Conservation (phyloP, 2,113 vertebrate species). For the Hypocryptadius cinnamomeus region DNA sequence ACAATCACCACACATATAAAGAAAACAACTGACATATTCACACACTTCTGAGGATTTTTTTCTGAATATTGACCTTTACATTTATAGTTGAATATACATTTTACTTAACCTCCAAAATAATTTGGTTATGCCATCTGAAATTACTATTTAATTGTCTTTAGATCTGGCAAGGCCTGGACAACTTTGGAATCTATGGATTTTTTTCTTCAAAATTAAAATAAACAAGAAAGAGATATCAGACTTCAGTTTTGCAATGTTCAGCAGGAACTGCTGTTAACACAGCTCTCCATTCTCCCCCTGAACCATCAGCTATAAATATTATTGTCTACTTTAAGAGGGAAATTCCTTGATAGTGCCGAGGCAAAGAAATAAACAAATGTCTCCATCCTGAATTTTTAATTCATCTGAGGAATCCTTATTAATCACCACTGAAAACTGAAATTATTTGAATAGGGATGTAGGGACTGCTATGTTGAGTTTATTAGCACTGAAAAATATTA, state of each 20-base stretch:
- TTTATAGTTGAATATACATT: background rate
- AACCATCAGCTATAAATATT: background rate
- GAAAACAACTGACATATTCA: background rate
- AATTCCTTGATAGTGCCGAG: background rate
- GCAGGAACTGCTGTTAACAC: background rate
- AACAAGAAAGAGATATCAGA: background rate
- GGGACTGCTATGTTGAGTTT: background rate
- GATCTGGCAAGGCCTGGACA: background rate
- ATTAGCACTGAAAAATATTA: background rate
- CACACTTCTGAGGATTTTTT: background rate
- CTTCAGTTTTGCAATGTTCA: background rate
- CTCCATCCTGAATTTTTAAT: background rate
- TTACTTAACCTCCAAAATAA: background rate
- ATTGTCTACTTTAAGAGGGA: background rate
- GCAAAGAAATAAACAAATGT: background rate
- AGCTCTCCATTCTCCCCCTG: background rate
- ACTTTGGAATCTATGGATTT: background rate
- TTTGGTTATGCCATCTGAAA: background rate
- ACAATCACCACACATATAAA: background rate
- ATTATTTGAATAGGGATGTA: background rate
- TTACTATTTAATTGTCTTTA: background rate
- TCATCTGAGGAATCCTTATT: background rate
- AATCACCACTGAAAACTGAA: background rate
- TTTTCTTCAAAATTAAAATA: background rate
- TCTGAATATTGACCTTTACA: background rate